These are phyloP conservation scores for Leptopilina clavipes DNA, from an alignment of 1,140 invertebrate species.

Conservation along the genomic window DNA sequence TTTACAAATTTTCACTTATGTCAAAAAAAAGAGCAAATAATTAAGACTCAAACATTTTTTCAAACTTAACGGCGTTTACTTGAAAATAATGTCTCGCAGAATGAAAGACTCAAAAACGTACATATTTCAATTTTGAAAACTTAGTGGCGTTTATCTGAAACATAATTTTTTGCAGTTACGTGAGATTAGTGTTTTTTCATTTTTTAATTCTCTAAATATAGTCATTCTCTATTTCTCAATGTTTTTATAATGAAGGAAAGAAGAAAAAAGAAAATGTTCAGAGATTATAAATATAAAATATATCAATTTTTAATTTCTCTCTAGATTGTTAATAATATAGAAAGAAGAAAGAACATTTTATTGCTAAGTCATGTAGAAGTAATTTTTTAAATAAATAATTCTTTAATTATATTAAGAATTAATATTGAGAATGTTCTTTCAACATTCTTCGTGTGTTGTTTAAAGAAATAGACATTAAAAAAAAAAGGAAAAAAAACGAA, in stretches of 20 bases:
- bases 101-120: too few species aligned
- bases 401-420: background rate
- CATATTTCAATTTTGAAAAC: too few species aligned
- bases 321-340: constrained; percentile 21
- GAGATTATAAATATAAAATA: too few species aligned
- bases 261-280: too few species aligned
- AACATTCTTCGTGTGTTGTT: background rate
- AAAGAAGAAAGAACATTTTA: background rate
- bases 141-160: too few species aligned
- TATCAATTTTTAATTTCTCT: constrained; percentile 6
- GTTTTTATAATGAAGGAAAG: background rate
- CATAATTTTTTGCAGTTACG: background rate
- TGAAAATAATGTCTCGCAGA: background rate
- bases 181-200: background rate
- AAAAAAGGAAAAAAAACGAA: background rate
- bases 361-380: background rate
- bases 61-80: background rate
- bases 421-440: background rate
- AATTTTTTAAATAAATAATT: constrained; percentile 4
- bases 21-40: too few species aligned
- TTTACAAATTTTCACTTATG: too few species aligned
- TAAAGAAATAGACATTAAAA: background rate
- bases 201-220: background rate
- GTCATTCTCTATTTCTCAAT: background rate
- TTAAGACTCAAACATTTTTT: background rate